These are phyloP conservation scores for Gisinianus flammeolus DNA, from an alignment of 2,888 invertebrate species.

Conservation along the genomic window DNA sequence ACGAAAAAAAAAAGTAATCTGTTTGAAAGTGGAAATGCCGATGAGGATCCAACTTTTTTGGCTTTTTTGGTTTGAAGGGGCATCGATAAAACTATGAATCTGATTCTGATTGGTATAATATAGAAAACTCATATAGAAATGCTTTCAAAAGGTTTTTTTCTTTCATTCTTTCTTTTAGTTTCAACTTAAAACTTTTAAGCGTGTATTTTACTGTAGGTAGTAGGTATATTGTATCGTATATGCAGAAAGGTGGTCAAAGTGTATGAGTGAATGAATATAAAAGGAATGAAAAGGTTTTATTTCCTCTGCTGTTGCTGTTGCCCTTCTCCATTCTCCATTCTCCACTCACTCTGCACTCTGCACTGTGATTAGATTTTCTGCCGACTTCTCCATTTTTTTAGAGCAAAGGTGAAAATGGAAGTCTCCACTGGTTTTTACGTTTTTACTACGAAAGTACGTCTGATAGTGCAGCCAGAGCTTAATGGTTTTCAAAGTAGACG, in stretches of 20 bases:
- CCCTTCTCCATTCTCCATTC: background rate
- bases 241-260: background rate
- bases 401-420: constrained; percentile 30
- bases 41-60: background rate
- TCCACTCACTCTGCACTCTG: background rate
- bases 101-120: background rate
- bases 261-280: too few relatives aligned
- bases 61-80: background rate
- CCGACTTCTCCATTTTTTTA: constrained; percentile 3
- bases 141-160: too few relatives aligned
- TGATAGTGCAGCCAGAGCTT: constrained; percentile 1
- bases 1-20: background rate
- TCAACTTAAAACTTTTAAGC: too few relatives aligned
- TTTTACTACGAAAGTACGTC: background rate
- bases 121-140: too few relatives aligned
- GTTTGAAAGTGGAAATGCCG: background rate
- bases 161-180: too few relatives aligned
- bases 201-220: too few relatives aligned
- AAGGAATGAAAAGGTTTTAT: background rate
- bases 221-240: too few relatives aligned
- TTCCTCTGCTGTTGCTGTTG: too few relatives aligned
- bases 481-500: constrained; percentile 34
- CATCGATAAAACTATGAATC: background rate
- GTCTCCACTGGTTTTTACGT: constrained; percentile 12
- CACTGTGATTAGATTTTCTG: constrained; percentile 21